Evolutionary conservation across 1,140 invertebrate species (phyloP).

Genomic region (Dinothrombium tinctorium): DNA sequence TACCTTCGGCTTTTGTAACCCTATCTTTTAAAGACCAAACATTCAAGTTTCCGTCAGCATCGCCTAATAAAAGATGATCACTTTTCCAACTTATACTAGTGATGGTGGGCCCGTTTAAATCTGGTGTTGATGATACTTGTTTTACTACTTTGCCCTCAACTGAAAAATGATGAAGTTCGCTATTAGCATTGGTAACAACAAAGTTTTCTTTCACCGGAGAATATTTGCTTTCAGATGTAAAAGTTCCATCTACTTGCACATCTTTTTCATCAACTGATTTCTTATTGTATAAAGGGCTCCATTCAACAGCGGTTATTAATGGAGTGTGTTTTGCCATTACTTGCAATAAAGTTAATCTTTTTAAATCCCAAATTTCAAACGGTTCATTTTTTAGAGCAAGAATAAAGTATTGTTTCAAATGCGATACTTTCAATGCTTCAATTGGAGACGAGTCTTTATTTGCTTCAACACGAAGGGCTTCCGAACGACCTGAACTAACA

Average conservation of each 20-base stretch:
- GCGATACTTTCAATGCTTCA: conserved; percentile 31
- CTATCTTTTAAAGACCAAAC: conserved; percentile 33
- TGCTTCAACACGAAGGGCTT: conserved; percentile 23
- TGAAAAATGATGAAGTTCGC: conserved; percentile 34
- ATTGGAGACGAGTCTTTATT: conserved; percentile 31
- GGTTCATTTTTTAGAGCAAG: conserved; percentile 31
- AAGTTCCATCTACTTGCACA: no score
- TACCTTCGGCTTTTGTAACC: conserved; percentile 23
- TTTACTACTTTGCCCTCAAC: conserved; percentile 30
- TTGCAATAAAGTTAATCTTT: conserved; percentile 27
- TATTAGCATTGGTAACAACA: conserved; percentile 32
- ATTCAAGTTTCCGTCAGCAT: conserved; percentile 32
- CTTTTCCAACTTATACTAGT: conserved; percentile 31
- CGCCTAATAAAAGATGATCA: conserved; percentile 32
- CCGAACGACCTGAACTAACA: conserved; percentile 24
- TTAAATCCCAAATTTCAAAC: conserved; percentile 37
- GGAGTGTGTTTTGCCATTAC: conserved; percentile 34
- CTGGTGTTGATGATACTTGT: conserved; percentile 31
- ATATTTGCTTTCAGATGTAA: no score
- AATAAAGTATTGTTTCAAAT: conserved; percentile 34
- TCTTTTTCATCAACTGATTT: conserved; percentile 15
- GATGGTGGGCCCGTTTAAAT: conserved; percentile 24
- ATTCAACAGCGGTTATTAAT: conserved; percentile 29
- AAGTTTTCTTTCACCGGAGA: conserved; percentile 31
- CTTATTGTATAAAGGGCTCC: conserved; percentile 29